Base-by-base conservation (phyloP, 2,797 vertebrate species). In the Ataeniobius toweri region DNA sequence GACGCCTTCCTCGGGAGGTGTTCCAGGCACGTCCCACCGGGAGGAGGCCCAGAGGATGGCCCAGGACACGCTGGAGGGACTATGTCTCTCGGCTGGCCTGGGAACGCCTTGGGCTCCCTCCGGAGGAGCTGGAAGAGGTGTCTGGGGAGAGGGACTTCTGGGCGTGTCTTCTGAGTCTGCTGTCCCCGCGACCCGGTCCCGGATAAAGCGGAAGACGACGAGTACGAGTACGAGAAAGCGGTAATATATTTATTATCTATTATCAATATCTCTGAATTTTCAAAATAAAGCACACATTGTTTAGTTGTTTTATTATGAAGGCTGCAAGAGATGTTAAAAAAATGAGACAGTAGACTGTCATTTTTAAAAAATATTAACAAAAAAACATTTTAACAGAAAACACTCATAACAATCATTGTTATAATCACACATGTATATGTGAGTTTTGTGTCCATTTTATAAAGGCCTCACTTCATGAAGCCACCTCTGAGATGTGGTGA, bases 401-500 rank as follows among this genome's bases (percentile, higher is more conserved):
- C 71, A 59, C 69, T 18, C 8, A 77, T 48, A 5, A 56, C 18
- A 67, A 73, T 67, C 2, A 10, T 75, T 20, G 75, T 77, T 59
- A 77, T 71, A 73, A 80, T 76, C 67, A 87, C 67, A 81, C 51
- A 7, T 80, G 58, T 55, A 51, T 5, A n/a, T 48, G 56, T 74
- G 56, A 72, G 31, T 78, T 41, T 85, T 56, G 14, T 78, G 82
- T 89, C 71, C 71, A 48, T 83, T 55, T 55, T 31, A 22, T 67
- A 59, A 58, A 50, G 63, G 75, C 68, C 50, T 48, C 18, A 75
- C 13, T 59, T 95, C 93, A 96, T 7, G 94, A 96, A 68, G 95
- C 94, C 88, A 92, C 95, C 87, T 97, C 96, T n/a, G 92, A 96
- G 81, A 94, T 94, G 88, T 90, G 95, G 79, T 96, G 95, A 73